Evolutionary conservation across 2,888 invertebrate genomes (phyloP).

Genomic region (Tenthredo distinguenda): DNA sequence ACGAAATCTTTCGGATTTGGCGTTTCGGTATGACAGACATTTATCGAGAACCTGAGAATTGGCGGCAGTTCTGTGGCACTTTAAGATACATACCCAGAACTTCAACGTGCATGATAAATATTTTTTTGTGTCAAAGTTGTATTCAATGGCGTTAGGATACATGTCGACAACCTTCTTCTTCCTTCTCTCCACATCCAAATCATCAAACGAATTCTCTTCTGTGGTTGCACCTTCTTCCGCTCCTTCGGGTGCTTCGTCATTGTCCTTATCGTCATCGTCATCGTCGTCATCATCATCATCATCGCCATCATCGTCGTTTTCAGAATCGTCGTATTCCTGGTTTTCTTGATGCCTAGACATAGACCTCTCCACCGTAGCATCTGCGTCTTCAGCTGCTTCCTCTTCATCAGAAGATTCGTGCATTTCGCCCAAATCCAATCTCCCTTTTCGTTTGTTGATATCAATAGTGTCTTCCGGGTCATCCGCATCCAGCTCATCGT

Average conservation of each 20-base stretch:
- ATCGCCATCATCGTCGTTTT: slow-evolving; percentile 78
- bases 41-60: no score
- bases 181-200: slow-evolving; percentile 61
- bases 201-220: slow-evolving; percentile 78
- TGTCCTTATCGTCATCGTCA: slow-evolving; percentile 67
- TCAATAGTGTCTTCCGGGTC: slow-evolving; percentile 74
- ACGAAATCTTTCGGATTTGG: no score
- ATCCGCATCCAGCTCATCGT: slow-evolving; percentile 75
- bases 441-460: slow-evolving; percentile 37
- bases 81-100: slow-evolving; percentile 81
- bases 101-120: slow-evolving; percentile 92
- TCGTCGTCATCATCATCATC: slow-evolving; percentile 71
- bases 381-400: slow-evolving; percentile 81
- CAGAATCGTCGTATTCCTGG: slow-evolving; percentile 80
- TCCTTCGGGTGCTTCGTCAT: slow-evolving; percentile 68
- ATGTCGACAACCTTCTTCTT: slow-evolving; percentile 76
- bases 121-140: slow-evolving; percentile 88
- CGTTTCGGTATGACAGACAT: no score
- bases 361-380: slow-evolving; percentile 74
- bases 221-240: slow-evolving; percentile 76
- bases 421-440: slow-evolving; percentile 68
- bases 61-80: no score
- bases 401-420: slow-evolving; percentile 86
- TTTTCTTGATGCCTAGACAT: slow-evolving; percentile 78
- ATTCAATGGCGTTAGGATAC: slow-evolving; percentile 81